Conservation (phyloP, 2,113 vertebrate genomes). For the Sander lucioperca region DNA sequence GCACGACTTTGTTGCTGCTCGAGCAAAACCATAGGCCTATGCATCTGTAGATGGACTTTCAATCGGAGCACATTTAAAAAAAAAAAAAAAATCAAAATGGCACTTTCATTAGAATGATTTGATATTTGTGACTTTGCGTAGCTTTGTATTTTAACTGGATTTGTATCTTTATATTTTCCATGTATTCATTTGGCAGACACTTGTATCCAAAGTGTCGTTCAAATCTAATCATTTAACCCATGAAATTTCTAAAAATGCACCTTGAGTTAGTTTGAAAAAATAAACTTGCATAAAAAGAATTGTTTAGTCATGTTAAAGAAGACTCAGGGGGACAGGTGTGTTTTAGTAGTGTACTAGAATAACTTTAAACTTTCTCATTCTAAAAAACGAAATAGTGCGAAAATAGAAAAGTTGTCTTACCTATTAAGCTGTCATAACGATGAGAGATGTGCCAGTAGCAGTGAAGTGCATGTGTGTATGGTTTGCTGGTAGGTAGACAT, state of each 20-base stretch:
- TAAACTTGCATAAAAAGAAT: neutral
- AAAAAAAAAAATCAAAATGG: no score
- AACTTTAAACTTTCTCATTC: neutral
- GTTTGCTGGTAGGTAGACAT: conserved; percentile 48
- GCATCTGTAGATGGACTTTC: neutral
- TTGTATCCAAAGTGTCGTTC: neutral
- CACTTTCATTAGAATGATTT: neutral
- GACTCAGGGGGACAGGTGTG: neutral
- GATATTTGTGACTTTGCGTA: neutral
- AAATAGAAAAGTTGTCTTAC: conserved; percentile 27
- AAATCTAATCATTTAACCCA: neutral
- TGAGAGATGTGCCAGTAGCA: conserved; percentile 29
- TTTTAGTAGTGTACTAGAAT: neutral
- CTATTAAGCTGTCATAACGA: conserved; percentile 62
- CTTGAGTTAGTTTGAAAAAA: neutral
- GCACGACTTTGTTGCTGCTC: neutral
- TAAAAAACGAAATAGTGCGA: neutral
- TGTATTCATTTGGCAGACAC: neutral
- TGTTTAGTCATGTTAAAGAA: neutral
- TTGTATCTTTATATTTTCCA: neutral
- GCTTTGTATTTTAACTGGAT: neutral
- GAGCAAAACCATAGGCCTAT: no score
- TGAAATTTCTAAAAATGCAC: neutral
- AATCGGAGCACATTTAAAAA: neutral
- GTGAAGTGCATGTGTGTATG: conserved; percentile 46